Evolutionary conservation across 2,797 vertebrate species (phyloP), one percentile per base, ranked within the genome.

Genomic region (Darevskia nairensis): DNA sequence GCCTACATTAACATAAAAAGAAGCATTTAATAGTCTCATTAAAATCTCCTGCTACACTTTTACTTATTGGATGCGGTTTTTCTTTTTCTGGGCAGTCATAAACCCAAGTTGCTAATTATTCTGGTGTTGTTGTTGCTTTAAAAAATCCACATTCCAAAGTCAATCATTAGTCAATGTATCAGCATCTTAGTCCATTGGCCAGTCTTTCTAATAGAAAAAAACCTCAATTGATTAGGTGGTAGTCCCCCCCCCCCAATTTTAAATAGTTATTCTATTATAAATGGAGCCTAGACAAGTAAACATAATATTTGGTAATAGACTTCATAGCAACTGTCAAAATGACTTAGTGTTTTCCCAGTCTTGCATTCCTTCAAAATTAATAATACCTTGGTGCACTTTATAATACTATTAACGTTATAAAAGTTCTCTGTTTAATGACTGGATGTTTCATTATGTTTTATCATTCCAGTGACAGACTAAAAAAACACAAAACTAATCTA

Each of bases 241-340:
- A 95, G 93, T 94, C 41, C 41, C 3, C 50, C 11, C 50, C 13
- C 3, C 50, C 50, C 50, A 13, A 96, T 96, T 72, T n/a, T 7
- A 78, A 68, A 94, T 94, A 92, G 91, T 59, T 87, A 94, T 95
- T 97, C 93, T 96, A 96, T 96, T 95, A 96, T 96, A 97, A 97
- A 97, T 97, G 95, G 94, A 96, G 90, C 91, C 89, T 96, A 96
- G 94, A 96, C 90, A 96, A 96, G 95, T 96, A 97, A 97, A 97
- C 96, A 96, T 96, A 97, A 96, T 96, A 96, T 96, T 96, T 96
- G 90, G 95, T 96, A 96, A 96, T 95, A 96, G 95, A 96, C 94
- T 97, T 97, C 96, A 97, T 93, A 96, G 93, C 93, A 96, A 94
- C 96, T 97, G 96, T 96, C 96, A 97, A 93, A 96, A 97, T 97